Conservation (phyloP, 2,888 invertebrate genomes). For the Apodemia zela region DNA sequence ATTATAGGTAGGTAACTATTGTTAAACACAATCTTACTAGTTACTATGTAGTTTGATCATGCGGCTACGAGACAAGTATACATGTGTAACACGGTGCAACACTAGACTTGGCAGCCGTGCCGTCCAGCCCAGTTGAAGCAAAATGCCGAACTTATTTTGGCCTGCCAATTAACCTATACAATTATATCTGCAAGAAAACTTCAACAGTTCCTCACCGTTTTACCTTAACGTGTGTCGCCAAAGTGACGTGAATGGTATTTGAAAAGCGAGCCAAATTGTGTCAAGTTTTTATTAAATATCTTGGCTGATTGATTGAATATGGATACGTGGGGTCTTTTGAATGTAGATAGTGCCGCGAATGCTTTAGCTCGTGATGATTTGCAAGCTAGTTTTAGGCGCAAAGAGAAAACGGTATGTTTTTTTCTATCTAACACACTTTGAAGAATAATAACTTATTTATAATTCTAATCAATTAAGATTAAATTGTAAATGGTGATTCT, state of each 20-base stretch:
- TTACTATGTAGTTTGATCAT: slow-evolving; percentile 19
- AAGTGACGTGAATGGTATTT: slow-evolving; percentile 42
- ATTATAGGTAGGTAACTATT: background rate
- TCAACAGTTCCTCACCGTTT: slow-evolving; percentile 16
- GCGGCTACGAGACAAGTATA: slow-evolving; percentile 17
- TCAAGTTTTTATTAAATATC: slow-evolving; percentile 33
- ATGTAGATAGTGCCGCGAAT: slow-evolving; percentile 82
- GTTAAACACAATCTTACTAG: slow-evolving; percentile 16
- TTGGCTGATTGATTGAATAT: slow-evolving; percentile 55
- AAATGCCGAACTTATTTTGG: slow-evolving; percentile 80
- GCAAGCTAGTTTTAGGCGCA: slow-evolving; percentile 74
- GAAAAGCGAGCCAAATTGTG: slow-evolving; percentile 31
- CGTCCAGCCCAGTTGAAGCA: slow-evolving; percentile 70
- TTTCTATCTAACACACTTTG: slow-evolving; percentile 3
- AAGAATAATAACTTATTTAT: background rate
- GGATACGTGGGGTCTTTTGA: slow-evolving; percentile 87
- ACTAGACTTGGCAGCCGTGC: slow-evolving; percentile 69
- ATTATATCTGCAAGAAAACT: slow-evolving; percentile 15
- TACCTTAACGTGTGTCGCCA: slow-evolving; percentile 44
- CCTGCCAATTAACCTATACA: slow-evolving; percentile 60
- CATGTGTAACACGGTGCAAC: slow-evolving; percentile 63
- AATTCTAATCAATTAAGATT: background rate
- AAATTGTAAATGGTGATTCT: background rate
- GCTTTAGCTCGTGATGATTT: slow-evolving; percentile 86
- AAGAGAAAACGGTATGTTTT: slow-evolving; percentile 55